phyloP scores from a whole-genome alignment of 2,113 vertebrate species.

The Fukomys damarensis region DNA sequence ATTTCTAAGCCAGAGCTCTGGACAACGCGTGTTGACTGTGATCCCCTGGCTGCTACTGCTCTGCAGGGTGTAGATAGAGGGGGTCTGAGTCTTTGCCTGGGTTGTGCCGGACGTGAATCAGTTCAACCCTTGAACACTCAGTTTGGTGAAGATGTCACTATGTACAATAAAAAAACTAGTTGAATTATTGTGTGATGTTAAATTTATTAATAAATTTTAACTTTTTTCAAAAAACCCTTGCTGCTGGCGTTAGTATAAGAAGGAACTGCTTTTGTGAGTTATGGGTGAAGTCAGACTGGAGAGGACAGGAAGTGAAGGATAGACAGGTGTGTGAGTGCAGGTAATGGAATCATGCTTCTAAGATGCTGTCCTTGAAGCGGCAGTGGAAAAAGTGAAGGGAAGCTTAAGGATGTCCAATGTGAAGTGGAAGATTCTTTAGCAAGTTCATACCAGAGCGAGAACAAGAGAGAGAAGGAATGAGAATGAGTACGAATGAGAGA shows the following conservation, averaged over 20 bases:
- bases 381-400: not conserved
- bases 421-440: not conserved
- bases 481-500: not conserved
- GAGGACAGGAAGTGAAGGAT: not conserved
- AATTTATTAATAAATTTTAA: constrained; percentile 81
- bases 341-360: not conserved
- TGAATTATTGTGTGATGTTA: constrained; percentile 73
- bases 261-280: not conserved
- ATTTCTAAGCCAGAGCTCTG: constrained; percentile 18
- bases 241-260: too few relatives aligned
- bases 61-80: constrained; percentile 16
- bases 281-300: not conserved
- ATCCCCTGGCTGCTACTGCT: constrained; percentile 32
- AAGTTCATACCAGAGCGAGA: not conserved
- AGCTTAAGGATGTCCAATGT: not conserved
- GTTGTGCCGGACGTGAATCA: not conserved
- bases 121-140: constrained; percentile 35
- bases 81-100: not conserved
- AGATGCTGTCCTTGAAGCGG: not conserved
- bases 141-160: constrained; percentile 55
- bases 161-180: constrained; percentile 70
- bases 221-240: constrained; percentile 73
- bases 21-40: not conserved
- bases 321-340: not conserved
- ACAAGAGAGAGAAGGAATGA: not conserved